Percentiles rank a stretch among this genome's conserved stretches.
These are phyloP conservation scores for Heteromyza rotundicornis DNA, from an alignment of 2,888 invertebrate species.

Conservation along the genomic window DNA sequence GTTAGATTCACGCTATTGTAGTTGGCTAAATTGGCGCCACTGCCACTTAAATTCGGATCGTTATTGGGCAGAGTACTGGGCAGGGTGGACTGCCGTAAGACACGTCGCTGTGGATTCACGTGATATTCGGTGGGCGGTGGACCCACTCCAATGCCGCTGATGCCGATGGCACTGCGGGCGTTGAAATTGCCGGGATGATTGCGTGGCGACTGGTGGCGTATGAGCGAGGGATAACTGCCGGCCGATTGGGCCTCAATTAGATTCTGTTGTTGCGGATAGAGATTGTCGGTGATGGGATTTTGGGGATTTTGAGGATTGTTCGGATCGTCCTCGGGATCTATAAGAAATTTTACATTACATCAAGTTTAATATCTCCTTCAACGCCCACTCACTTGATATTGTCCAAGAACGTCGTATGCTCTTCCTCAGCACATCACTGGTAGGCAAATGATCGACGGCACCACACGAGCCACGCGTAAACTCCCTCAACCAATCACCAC, in stretches of 20 bases:
- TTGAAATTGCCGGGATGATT: slow-evolving; percentile 42
- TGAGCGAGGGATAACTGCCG: slow-evolving; percentile 58
- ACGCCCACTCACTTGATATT: slow-evolving; percentile 72
- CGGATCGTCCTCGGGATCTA: slow-evolving; percentile 60
- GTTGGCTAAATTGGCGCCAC: slow-evolving; percentile 50
- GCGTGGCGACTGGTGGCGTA: slow-evolving; percentile 41
- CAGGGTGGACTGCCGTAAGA: slow-evolving; percentile 60
- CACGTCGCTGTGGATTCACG: slow-evolving; percentile 49
- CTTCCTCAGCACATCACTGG: slow-evolving; percentile 71
- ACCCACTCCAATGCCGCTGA: slow-evolving; percentile 35
- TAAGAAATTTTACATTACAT: too few species aligned
- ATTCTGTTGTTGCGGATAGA: slow-evolving; percentile 65
- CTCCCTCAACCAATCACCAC: slow-evolving; percentile 75
- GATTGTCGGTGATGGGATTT: slow-evolving; percentile 63
- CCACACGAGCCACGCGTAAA: slow-evolving; percentile 65
- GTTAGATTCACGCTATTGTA: slow-evolving; percentile 56
- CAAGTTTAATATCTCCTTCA: too few species aligned
- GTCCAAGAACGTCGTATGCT: slow-evolving; percentile 76
- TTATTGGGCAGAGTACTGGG: slow-evolving; percentile 56
- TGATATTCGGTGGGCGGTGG: slow-evolving; percentile 41
- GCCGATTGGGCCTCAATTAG: slow-evolving; percentile 65
- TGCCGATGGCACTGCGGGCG: slow-evolving; percentile 51
- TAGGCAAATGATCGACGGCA: slow-evolving; percentile 63
- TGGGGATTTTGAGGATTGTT: slow-evolving; percentile 49
- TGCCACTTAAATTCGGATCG: slow-evolving; percentile 49